A percentile compares a stretch with the other conserved stretches of the same genome.
phyloP scores from a whole-genome alignment of 2,113 vertebrate genomes.

The Stercorarius parasiticus region DNA sequence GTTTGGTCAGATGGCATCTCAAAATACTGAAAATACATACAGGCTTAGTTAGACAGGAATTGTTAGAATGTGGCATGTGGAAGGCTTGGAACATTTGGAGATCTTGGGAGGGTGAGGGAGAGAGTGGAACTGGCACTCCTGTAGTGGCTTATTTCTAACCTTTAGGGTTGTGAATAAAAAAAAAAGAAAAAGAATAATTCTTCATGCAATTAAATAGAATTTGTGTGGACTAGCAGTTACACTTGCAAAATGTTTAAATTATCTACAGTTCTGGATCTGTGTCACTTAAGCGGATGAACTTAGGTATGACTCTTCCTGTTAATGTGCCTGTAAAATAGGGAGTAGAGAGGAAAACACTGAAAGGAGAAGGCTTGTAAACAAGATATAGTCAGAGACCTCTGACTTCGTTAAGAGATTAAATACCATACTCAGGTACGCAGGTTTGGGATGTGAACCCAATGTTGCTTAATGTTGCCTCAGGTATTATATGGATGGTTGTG shows the following conservation, averaged over 20 bases:
- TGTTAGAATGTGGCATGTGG: not conserved
- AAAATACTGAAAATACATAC: not conserved
- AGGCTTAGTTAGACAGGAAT: not conserved
- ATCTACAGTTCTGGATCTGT: not conserved
- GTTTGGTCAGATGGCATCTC: not conserved
- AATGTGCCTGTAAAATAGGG: not conserved
- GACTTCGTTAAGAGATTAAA: not conserved
- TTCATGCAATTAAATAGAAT: not conserved
- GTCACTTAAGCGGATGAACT: not conserved
- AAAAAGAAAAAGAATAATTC: not conserved
- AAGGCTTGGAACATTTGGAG: not conserved
- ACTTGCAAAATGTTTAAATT: not conserved
- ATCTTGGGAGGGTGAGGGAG: not conserved
- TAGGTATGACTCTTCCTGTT: not conserved
- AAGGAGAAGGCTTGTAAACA: not conserved
- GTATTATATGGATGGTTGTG: not conserved
- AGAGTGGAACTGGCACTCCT: not conserved
- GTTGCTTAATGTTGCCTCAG: not conserved
- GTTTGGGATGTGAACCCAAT: not conserved
- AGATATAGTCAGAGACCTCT: not conserved
- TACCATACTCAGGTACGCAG: not conserved
- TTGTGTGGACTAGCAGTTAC: not conserved
- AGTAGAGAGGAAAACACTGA: not conserved
- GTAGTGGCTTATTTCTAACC: not conserved
- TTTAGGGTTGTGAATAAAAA: not conserved